Percentiles rank a stretch among this genome's conserved stretches.
These are phyloP conservation scores for Holocentrus rufus DNA, from an alignment of 2,797 vertebrate species.

Conservation along the genomic window DNA sequence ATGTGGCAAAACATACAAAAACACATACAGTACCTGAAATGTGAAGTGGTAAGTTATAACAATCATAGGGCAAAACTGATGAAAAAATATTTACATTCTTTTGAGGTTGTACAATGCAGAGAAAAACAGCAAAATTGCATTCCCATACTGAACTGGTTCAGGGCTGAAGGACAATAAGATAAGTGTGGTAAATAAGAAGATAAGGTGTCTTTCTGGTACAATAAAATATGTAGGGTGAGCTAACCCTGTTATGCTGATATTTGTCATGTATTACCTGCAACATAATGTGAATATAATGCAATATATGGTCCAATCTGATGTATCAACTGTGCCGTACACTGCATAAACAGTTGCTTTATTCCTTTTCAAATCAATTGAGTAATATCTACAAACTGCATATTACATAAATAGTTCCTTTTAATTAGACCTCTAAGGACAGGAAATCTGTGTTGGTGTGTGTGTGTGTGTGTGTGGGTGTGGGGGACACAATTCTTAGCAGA, in stretches of 20 bases:
- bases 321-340: background rate
- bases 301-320: slow-evolving; percentile 9
- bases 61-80: slow-evolving; percentile 52
- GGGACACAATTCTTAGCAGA: slow-evolving; percentile 15
- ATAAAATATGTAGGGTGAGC: slow-evolving; percentile 13
- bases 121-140: slow-evolving; percentile 50
- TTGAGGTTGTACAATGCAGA: slow-evolving; percentile 57
- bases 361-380: slow-evolving; percentile 44
- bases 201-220: background rate
- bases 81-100: slow-evolving; percentile 74
- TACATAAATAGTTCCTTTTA: slow-evolving; percentile 27
- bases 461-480: slow-evolving; percentile 15
- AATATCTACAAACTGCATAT: slow-evolving; percentile 60
- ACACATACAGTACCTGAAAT: slow-evolving; percentile 64
- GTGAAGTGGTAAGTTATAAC: slow-evolving; percentile 67
- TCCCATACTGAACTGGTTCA: slow-evolving; percentile 30
- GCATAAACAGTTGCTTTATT: slow-evolving; percentile 38
- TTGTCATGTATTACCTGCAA: slow-evolving; percentile 10
- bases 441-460: slow-evolving; percentile 3
- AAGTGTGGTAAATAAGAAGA: background rate
- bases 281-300: slow-evolving; percentile 21
- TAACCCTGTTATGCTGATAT: slow-evolving; percentile 9
- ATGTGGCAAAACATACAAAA: slow-evolving; percentile 65
- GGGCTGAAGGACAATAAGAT: background rate
- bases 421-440: slow-evolving; percentile 35